Evolutionary conservation across 2,797 vertebrate genomes (phyloP), one percentile per base, ranked within the genome.

Genomic region (Parambassis ranga): DNA sequence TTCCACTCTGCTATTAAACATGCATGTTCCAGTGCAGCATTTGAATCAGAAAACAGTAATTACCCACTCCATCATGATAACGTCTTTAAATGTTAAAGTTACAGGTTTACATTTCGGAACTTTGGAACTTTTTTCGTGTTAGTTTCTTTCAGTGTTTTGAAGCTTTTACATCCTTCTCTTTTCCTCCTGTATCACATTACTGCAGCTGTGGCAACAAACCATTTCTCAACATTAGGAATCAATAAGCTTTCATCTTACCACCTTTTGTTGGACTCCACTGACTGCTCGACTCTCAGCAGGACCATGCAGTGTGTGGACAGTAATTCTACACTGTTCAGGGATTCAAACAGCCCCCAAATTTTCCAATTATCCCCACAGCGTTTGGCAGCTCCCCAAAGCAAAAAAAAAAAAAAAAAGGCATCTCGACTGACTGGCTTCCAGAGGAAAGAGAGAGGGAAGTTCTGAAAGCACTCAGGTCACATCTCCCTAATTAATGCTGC

Each of bases 331-430:
- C 73, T 85, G 75, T 72, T 73, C 59, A 52, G 64, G 55, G 59
- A 66, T 65, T 69, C 65, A 80, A 75, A 75, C 65, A 42, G 69
- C 63, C 67, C 53, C 46, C 59, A 69, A 51, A 80, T 86, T 84
- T 86, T 74, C 89, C 77, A 85, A 80, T 85, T 81, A 86, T 82
- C 71, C 78, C 75, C 65, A 36, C 69, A 77, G 82, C 4, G 33
- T 76, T 73, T 89, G 91, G 85, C 87, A 77, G 83, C 59, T 48
- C 69, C 59, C 77, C 87, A 89, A 85, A n/a, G n/a, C n/a, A n/a
- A n/a, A n/a, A n/a, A n/a, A n/a, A n/a, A n/a, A n/a, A n/a, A n/a
- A n/a, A n/a, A n/a, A n/a, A 46, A 76, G 70, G 79, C 75, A 52
- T 82, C 75, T 82, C 81, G 55, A 83, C 83, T 64, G 77, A 64